Conservation (phyloP, 1,140 invertebrate genomes). For the Ditylenchus dipsaci region DNA sequence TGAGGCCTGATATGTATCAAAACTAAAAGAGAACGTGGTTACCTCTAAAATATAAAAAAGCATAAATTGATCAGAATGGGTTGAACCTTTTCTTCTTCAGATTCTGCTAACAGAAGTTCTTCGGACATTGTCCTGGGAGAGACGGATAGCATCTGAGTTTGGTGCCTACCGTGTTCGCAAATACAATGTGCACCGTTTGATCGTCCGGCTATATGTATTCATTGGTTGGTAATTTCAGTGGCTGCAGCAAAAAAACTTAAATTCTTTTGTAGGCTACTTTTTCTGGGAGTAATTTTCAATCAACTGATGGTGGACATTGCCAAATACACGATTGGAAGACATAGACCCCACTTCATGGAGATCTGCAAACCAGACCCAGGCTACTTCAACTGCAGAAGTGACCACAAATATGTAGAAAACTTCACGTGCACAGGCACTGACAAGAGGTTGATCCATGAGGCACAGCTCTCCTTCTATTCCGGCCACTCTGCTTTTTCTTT, state of each 20-base stretch:
- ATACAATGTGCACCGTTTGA: slow-evolving; percentile 46
- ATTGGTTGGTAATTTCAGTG: slow-evolving; percentile 36
- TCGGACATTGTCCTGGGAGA: slow-evolving; percentile 50
- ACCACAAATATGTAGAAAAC: slow-evolving; percentile 58
- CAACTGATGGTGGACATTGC: slow-evolving; percentile 65
- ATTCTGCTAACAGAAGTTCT: slow-evolving; percentile 43
- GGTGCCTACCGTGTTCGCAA: slow-evolving; percentile 46
- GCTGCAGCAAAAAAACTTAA: neutral
- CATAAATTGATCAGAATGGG: no score
- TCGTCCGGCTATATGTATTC: slow-evolving; percentile 54
- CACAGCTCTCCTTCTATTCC: slow-evolving; percentile 54
- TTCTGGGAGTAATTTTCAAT: slow-evolving; percentile 57
- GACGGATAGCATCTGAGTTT: slow-evolving; percentile 40
- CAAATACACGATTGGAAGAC: slow-evolving; percentile 79
- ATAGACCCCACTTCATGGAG: slow-evolving; percentile 83
- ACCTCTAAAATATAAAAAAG: no score
- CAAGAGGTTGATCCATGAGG: slow-evolving; percentile 43
- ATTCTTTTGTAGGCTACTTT: slow-evolving; percentile 49
- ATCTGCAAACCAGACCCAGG: slow-evolving; percentile 61
- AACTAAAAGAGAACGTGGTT: no score
- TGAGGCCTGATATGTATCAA: no score
- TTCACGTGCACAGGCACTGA: slow-evolving; percentile 58
- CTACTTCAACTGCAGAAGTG: neutral
- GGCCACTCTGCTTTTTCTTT: slow-evolving; percentile 56
- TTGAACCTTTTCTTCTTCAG: no score